phyloP scores from a whole-genome alignment of 2,797 vertebrate species.

The Melopsittacus undulatus region DNA sequence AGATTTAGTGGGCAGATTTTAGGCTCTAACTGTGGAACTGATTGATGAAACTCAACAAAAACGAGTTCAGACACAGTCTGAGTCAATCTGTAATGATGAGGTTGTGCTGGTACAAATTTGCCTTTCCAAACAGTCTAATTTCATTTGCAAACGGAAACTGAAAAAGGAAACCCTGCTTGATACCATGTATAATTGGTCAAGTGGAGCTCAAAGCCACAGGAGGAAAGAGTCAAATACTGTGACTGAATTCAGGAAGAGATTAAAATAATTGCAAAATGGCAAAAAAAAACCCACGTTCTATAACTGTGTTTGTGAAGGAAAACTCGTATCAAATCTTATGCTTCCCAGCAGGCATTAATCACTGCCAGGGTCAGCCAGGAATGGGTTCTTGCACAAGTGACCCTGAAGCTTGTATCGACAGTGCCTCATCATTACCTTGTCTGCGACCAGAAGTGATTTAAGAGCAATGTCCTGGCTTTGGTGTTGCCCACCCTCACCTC shows the following conservation, averaged over 20 bases:
- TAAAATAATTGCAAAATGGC: conserved; percentile 20
- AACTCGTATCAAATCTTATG: not conserved
- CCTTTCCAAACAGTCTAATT: not conserved
- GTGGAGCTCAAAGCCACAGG: not conserved
- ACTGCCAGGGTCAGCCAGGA: not conserved
- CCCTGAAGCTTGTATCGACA: fast-evolving
- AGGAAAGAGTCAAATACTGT: conserved; percentile 17
- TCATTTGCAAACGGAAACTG: not conserved
- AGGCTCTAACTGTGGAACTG: not conserved
- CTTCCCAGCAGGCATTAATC: conserved; percentile 17
- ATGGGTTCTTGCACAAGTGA: not conserved
- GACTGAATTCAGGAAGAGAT: conserved; percentile 19
- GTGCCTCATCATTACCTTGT: not conserved
- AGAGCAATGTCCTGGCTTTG: not conserved
- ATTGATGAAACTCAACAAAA: not conserved
- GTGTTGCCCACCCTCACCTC: not conserved
- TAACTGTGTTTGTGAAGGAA: not conserved
- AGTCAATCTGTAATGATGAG: not conserved
- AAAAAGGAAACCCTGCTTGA: not conserved
- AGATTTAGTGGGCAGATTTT: not conserved
- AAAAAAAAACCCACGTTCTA: not conserved
- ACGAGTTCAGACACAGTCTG: not conserved
- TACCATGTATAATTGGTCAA: not conserved
- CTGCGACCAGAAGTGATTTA: not conserved
- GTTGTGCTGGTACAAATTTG: not conserved